Percentiles rank a stretch among this genome's conserved stretches.
These are phyloP conservation scores for Champsocephalus esox DNA, from an alignment of 2,797 vertebrate genomes.

Conservation along the genomic window DNA sequence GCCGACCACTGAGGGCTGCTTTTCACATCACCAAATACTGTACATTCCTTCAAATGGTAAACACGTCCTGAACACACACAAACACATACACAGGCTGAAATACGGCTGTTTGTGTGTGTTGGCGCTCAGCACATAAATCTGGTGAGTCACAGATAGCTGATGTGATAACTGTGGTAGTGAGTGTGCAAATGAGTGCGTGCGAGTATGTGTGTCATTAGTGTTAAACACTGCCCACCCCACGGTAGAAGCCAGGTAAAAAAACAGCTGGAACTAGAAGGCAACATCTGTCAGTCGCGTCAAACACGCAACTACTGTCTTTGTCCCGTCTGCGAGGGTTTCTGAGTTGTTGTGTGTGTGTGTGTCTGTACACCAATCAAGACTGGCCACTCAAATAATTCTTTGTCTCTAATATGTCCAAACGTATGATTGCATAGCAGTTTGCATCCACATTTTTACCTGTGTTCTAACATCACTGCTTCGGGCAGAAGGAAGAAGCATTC, in stretches of 20 bases:
- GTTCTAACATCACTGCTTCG: too few relatives aligned
- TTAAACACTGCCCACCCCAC: conserved; percentile 29
- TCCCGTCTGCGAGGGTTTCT: conserved; percentile 17
- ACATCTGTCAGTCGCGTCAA: conserved; percentile 71
- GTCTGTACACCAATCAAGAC: conserved; percentile 17
- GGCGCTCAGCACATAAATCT: conserved; percentile 56
- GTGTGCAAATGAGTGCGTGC: conserved; percentile 53
- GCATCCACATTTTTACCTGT: not conserved
- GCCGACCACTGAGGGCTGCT: conserved; percentile 71
- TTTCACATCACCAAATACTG: conserved; percentile 82
- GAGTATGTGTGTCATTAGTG: conserved; percentile 52
- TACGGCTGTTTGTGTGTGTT: conserved; percentile 46
- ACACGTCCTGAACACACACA: conserved; percentile 54
- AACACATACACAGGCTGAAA: conserved; percentile 43
- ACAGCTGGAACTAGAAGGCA: conserved; percentile 65
- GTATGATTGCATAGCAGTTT: not conserved
- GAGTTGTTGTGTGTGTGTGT: conserved; percentile 16
- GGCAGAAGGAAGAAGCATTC: too few relatives aligned
- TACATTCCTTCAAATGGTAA: conserved; percentile 84
- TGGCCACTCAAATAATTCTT: conserved; percentile 18
- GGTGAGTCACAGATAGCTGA: conserved; percentile 57
- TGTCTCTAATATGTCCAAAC: not conserved
- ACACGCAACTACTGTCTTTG: conserved; percentile 41
- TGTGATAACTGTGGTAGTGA: conserved; percentile 37
- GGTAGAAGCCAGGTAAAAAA: conserved; percentile 48